Conservation (phyloP, 2,797 vertebrate species). For the Spheniscus humboldti region DNA sequence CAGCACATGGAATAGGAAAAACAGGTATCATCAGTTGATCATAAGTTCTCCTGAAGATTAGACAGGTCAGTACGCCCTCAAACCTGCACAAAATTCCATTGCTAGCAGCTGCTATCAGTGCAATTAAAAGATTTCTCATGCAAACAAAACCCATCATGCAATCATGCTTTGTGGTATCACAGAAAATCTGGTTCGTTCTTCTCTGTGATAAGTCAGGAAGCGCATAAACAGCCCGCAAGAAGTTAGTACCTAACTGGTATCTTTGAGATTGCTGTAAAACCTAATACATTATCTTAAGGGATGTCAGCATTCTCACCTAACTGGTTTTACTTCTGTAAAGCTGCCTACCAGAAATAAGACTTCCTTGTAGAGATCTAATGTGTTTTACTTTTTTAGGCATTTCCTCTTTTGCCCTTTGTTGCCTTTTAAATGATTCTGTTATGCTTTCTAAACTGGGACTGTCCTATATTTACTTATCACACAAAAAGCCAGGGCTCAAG, state of each 20-base stretch:
- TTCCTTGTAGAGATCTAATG: background rate
- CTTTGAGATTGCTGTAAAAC: background rate
- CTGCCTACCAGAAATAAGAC: background rate
- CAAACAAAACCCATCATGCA: slow-evolving; percentile 84
- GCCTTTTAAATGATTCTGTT: background rate
- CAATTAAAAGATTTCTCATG: slow-evolving; percentile 74
- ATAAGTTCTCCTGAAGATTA: slow-evolving; percentile 26
- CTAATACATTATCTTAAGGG: background rate
- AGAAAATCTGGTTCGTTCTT: slow-evolving; percentile 39
- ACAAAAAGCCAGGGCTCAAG: background rate
- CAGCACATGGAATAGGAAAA: background rate
- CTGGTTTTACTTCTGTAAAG: background rate
- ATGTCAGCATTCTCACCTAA: slow-evolving; percentile 24
- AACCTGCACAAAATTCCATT: slow-evolving; percentile 38
- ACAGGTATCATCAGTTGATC: background rate
- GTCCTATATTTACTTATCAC: background rate
- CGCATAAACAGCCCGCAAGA: slow-evolving; percentile 66
- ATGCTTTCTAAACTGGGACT: background rate
- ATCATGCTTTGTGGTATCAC: slow-evolving; percentile 79
- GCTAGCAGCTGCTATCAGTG: slow-evolving; percentile 19
- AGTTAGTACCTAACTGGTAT: slow-evolving; percentile 72
- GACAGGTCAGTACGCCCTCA: slow-evolving; percentile 11
- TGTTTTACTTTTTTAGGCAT: background rate
- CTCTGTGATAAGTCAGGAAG: slow-evolving; percentile 66
- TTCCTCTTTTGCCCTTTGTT: background rate